Evolutionary conservation across 2,888 invertebrate species (phyloP), one percentile per base, ranked within the genome.

Genomic region (Pandemis cinnamomeana): DNA sequence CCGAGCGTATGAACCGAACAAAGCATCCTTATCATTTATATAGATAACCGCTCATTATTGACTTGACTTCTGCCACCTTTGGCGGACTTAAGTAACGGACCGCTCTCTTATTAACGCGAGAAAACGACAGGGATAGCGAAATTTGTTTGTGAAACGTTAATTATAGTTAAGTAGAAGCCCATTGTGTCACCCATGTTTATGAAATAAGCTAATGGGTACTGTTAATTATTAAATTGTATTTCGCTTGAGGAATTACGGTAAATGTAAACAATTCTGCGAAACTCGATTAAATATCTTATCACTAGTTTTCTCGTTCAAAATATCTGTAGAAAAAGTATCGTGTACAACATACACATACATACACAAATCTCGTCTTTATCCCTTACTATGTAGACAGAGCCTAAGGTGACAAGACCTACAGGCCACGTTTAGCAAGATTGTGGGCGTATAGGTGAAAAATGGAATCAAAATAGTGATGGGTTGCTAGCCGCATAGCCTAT

Each of bases 11-110:
- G 53, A n/a, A 42, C 36, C 13, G 53, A 4, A 20, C 51, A 8
- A 41, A 42, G 67, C 41, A 10, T 13, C 2, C 15, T 27, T 36
- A 10, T 5, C 53, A 67, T 5, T 67, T 53, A 41, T 67, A 53
- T 48, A 67, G 27, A 51, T 13, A 13, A 41, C 41, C n/a, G 48
- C 48, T 55, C 7, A 15, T 67, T 67, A 67, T 67, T 53, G 41
- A 36, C 13, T 36, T 27, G 67, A 53, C 67, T n/a, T 53, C 11
- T 53, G 51, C 41, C 27, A 66, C 66, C 67, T 51, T 41, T 53
- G 27, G 55, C 27, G 15, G 64, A 60, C 36, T 36, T 36, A 61
- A 61, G 41, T 27, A 27, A 27, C 20, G 20, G 20, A 20, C 20
- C 8, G 51, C 20, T 20, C 55, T 20, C 55, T 55, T 48, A 13